Conservation (phyloP, 2,113 vertebrate genomes). For the Loxodonta africana region DNA sequence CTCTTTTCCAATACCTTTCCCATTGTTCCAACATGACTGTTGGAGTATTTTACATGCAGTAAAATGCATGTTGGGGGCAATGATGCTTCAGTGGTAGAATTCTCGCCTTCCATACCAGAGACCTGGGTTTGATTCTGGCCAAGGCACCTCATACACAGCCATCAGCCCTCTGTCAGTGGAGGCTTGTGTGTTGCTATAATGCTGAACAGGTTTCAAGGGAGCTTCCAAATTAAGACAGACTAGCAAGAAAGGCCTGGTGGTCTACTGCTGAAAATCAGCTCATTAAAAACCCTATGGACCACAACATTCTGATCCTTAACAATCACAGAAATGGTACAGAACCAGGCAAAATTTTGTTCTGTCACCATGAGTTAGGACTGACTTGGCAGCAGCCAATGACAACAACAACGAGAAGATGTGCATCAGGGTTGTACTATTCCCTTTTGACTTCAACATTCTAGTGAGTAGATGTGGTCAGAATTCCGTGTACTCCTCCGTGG, state of each 20-base stretch:
- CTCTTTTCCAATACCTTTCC: not conserved
- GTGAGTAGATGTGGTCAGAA: not conserved
- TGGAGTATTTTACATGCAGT: fast-evolving
- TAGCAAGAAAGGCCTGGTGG: not conserved
- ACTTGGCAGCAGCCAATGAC: not conserved
- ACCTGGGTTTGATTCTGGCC: not conserved
- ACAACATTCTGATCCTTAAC: not conserved
- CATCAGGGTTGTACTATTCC: not conserved
- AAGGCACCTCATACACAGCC: not conserved
- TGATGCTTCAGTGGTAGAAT: not conserved
- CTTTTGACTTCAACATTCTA: not conserved
- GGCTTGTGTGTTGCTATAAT: not conserved
- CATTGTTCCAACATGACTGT: not conserved
- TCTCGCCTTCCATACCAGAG: not conserved
- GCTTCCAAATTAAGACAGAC: not conserved
- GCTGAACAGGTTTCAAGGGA: not conserved
- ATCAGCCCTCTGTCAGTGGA: not conserved
- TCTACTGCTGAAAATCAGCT: not conserved
- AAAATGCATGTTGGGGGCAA: not conserved
- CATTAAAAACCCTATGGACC: not conserved
- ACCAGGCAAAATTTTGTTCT: not conserved
- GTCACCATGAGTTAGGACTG: not conserved
- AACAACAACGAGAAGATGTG: not conserved
- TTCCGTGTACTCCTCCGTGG: not conserved
- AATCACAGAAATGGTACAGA: not conserved